phyloP scores from a whole-genome alignment of 2,797 vertebrate species.

The Zalophus californianus region DNA sequence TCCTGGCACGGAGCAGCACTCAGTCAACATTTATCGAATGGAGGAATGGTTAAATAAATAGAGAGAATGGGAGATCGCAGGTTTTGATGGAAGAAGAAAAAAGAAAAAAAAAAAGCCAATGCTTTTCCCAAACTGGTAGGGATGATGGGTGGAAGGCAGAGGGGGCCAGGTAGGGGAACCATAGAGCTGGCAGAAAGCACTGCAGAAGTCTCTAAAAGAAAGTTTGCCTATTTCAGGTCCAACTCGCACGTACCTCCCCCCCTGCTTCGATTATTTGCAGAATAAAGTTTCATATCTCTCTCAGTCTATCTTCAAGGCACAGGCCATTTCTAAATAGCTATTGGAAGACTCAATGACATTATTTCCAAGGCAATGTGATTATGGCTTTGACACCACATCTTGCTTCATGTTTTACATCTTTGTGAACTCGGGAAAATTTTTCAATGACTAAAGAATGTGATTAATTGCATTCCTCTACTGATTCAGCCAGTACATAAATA shows the following conservation, averaged over 20 bases:
- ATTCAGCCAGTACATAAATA: not conserved
- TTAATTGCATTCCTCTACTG: not conserved
- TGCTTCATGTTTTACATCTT: not conserved
- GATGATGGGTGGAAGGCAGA: not conserved
- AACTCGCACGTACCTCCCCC: not conserved
- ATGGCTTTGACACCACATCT: not conserved
- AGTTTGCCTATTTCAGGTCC: not conserved
- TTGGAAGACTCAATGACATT: not conserved
- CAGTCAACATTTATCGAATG: not conserved
- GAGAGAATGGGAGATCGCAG: not conserved
- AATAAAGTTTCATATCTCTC: conserved; percentile 13
- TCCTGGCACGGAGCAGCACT: not conserved
- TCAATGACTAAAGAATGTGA: not conserved
- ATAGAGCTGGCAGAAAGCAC: not conserved
- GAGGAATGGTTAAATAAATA: not conserved
- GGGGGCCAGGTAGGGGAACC: not conserved
- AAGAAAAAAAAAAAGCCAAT: not conserved
- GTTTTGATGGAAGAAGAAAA: not conserved
- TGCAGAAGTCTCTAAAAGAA: not conserved
- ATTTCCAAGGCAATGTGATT: not conserved
- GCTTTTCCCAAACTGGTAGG: not conserved
- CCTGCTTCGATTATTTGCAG: not conserved
- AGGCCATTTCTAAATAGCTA: not conserved
- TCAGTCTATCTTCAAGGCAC: not conserved
- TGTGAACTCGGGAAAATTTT: conserved; percentile 28